Percentiles rank a stretch among this genome's conserved stretches.
phyloP scores from a whole-genome alignment of 2,888 invertebrate species.

The Axea sp. region DNA sequence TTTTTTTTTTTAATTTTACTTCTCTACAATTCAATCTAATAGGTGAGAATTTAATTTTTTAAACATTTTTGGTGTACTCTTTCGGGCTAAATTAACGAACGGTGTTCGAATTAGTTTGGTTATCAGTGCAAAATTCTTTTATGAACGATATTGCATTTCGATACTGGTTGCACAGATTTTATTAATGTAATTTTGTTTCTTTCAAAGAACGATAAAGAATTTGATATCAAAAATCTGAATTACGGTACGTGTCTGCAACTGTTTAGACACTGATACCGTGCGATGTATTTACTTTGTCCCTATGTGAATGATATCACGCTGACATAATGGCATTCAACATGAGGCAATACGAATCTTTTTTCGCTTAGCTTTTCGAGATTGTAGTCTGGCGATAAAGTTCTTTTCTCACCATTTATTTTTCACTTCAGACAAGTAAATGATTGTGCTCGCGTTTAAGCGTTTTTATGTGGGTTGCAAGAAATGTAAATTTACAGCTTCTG shows the following conservation, averaged over 20 bases:
- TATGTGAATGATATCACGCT: slow-evolving; percentile 55
- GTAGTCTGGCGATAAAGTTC: slow-evolving; percentile 47
- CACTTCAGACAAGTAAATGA: slow-evolving; percentile 48
- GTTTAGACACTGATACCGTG: slow-evolving; percentile 18
- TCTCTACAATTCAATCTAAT: too few species aligned
- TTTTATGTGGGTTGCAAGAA: too few species aligned
- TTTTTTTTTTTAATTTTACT: too few species aligned
- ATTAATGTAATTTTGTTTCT: neutral
- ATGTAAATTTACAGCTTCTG: too few species aligned
- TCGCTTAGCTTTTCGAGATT: slow-evolving; percentile 45
- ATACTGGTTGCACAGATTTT: too few species aligned
- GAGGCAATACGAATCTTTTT: slow-evolving; percentile 52
- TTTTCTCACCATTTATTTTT: slow-evolving; percentile 46
- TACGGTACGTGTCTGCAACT: slow-evolving; percentile 8
- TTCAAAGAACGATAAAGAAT: neutral
- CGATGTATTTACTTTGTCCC: slow-evolving; percentile 30
- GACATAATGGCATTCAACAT: slow-evolving; percentile 56
- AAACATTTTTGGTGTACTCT: too few species aligned
- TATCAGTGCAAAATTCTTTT: too few species aligned
- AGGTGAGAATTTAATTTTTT: too few species aligned
- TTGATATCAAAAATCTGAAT: slow-evolving; percentile 6
- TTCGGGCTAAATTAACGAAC: too few species aligned
- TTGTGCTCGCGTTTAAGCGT: too few species aligned
- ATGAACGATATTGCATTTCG: too few species aligned
- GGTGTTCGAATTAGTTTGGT: too few species aligned